These are phyloP conservation scores for Steatornis caripensis DNA, from an alignment of 2,113 vertebrate genomes.

Conservation along the genomic window DNA sequence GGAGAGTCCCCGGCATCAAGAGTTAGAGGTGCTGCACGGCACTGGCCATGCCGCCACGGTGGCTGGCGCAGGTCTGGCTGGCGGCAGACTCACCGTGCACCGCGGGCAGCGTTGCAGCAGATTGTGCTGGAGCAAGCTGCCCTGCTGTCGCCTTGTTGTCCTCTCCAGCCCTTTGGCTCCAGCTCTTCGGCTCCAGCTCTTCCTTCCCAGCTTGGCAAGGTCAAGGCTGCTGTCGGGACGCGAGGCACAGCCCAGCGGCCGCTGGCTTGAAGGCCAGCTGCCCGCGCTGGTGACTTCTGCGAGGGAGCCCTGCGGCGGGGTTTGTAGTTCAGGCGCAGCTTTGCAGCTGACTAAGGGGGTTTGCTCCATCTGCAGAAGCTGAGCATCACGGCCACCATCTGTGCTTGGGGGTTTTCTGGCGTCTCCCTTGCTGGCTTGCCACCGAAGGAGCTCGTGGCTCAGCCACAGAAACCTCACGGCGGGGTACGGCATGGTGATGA, in stretches of 20 bases:
- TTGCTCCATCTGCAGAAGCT: not conserved
- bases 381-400: not conserved
- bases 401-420: not conserved
- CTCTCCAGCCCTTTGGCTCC: not conserved
- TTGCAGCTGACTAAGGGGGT: not conserved
- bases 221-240: not conserved
- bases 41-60: no score
- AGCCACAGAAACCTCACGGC: accelerated
- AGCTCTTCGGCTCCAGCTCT: not conserved
- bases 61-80: no score
- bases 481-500: accelerated
- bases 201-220: not conserved
- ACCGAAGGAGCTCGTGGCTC: not conserved
- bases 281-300: not conserved
- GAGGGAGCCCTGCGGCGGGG: not conserved
- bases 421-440: not conserved
- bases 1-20: no score
- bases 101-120: no score
- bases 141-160: accelerated
- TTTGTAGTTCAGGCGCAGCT: not conserved
- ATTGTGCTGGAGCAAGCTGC: accelerated
- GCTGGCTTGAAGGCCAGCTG: not conserved
- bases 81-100: no score
- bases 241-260: no score
- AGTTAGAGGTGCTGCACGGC: no score